Percentiles rank a stretch among this genome's conserved stretches.
phyloP scores from a whole-genome alignment of 2,797 vertebrate species.

The Meriones psammophilus region DNA sequence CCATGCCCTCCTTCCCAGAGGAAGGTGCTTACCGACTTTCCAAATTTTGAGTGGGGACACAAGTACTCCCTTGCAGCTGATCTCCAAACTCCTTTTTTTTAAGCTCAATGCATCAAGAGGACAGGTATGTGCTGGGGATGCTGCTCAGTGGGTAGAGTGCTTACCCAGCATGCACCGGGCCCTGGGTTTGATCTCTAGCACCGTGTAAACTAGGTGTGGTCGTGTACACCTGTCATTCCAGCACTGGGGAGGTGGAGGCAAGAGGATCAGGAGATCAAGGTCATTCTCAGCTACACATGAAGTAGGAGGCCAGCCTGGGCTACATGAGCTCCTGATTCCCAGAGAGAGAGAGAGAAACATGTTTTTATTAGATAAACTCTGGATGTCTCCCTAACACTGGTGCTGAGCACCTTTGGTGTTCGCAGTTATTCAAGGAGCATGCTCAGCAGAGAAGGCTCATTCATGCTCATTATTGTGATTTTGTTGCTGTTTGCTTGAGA shows the following conservation, averaged over 20 bases:
- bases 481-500: not conserved
- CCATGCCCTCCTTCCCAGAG: not conserved
- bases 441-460: not conserved
- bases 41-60: not conserved
- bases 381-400: not conserved
- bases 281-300: not conserved
- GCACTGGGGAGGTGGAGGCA: not conserved
- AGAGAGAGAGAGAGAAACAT: no score
- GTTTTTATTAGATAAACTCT: not conserved
- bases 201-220: not conserved
- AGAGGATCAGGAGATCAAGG: not conserved
- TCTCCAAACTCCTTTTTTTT: not conserved
- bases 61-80: rapidly evolving
- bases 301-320: not conserved
- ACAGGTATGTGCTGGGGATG: not conserved
- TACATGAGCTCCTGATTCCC: not conserved
- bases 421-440: not conserved
- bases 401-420: no score
- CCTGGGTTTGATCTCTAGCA: not conserved
- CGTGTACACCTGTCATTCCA: not conserved
- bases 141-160: not conserved
- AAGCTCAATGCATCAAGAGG: not conserved
- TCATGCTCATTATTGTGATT: not conserved
- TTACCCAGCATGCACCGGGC: not conserved
- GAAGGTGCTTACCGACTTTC: not conserved